These are phyloP conservation scores for Serinus canaria DNA, from an alignment of 2,113 vertebrate genomes.

Conservation along the genomic window DNA sequence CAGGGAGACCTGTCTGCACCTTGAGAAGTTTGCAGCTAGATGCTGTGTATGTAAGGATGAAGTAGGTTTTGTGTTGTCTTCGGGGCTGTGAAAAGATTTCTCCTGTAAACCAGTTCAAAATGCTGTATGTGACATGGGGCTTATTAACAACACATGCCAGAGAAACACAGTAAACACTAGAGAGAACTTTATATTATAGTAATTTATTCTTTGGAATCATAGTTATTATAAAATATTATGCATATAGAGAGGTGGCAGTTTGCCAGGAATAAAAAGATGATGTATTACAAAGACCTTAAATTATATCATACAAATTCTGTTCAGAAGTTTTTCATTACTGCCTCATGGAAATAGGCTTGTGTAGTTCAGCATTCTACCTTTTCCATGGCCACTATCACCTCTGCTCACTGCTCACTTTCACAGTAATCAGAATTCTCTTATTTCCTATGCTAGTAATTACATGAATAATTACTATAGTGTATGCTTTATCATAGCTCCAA, in stretches of 20 bases:
- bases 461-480: neutral
- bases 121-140: fast-evolving
- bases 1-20: neutral
- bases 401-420: neutral
- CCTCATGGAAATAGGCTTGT: neutral
- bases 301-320: neutral
- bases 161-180: neutral
- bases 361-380: neutral
- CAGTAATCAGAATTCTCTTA: neutral
- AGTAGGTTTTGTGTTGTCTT: neutral
- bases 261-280: neutral
- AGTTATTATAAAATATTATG: neutral
- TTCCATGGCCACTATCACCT: neutral
- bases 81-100: neutral
- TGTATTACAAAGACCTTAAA: neutral
- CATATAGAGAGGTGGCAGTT: neutral
- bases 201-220: neutral
- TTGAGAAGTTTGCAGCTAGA: neutral
- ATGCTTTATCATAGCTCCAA: neutral
- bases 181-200: neutral
- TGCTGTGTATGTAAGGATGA: neutral
- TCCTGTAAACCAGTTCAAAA: neutral
- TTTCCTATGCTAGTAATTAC: neutral
- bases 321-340: neutral
- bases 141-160: neutral